Percentiles rank a stretch among this genome's conserved stretches.
phyloP scores from a whole-genome alignment of 2,797 vertebrate species.

The Alfaro cultratus region DNA sequence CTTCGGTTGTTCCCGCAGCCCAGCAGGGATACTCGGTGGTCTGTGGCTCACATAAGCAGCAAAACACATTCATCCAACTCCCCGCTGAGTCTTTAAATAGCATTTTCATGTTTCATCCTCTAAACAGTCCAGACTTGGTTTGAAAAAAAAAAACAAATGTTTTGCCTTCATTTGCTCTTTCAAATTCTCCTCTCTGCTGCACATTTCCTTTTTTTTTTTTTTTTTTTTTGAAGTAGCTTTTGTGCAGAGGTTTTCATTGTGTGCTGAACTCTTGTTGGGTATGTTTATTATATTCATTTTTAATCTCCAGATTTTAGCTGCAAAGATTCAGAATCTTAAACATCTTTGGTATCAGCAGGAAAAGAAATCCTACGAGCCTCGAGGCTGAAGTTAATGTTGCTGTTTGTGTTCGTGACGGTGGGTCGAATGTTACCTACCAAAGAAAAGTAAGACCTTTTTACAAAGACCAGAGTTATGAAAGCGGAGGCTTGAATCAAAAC shows the following conservation, averaged over 20 bases:
- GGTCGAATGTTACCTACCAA: constrained; percentile 15
- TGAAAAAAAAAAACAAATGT: not conserved
- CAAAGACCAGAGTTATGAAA: not conserved
- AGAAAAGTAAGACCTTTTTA: constrained; percentile 3
- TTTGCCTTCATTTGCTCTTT: not conserved
- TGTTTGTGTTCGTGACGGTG: constrained; percentile 7
- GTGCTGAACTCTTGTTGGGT: constrained; percentile 14
- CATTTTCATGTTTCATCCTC: constrained; percentile 36
- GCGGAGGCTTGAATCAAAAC: not conserved
- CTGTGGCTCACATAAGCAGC: constrained; percentile 42
- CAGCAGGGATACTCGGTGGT: constrained; percentile 46
- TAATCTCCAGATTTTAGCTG: constrained; percentile 21
- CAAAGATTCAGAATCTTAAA: constrained; percentile 21
- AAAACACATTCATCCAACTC: constrained; percentile 4
- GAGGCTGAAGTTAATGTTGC: constrained; percentile 35
- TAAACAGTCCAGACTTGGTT: not conserved
- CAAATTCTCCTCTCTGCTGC: not conserved
- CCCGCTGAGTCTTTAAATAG: constrained; percentile 18
- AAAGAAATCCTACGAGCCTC: constrained; percentile 19
- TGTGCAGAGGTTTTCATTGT: constrained; percentile 1
- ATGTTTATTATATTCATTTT: constrained; percentile 48
- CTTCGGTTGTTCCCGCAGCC: constrained; percentile 14
- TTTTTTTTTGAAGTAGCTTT: not conserved
- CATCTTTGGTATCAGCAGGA: constrained; percentile 14
- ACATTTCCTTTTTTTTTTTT: not conserved